Percentiles rank a stretch among this genome's conserved stretches.
Evolutionary conservation across 2,797 vertebrate species (phyloP).

Genomic region (Cryptoprocta ferox): DNA sequence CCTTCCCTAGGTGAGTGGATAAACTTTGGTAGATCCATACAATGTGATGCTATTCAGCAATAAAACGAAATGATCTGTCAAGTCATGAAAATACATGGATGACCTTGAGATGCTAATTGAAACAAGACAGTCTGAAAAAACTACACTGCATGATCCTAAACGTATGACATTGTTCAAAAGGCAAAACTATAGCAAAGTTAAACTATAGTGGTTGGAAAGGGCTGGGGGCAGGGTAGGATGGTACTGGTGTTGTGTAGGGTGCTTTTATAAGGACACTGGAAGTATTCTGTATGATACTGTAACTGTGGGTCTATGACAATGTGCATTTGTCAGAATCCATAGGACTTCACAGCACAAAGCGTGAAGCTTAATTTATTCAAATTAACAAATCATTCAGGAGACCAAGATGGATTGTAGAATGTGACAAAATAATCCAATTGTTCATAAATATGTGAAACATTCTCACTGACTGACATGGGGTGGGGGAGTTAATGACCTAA

Average conservation of each 20-base stretch:
- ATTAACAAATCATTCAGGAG: not conserved
- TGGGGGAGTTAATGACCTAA: not conserved
- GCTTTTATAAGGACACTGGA: not conserved
- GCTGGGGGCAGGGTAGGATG: not conserved
- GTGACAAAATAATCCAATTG: not conserved
- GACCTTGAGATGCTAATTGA: not conserved
- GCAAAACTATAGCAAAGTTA: not conserved
- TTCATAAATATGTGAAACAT: conserved; percentile 1
- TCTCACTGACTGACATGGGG: not conserved
- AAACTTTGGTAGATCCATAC: not conserved
- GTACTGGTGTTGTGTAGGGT: not conserved
- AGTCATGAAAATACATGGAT: not conserved
- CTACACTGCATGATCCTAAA: not conserved
- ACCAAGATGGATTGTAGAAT: not conserved
- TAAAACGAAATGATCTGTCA: not conserved
- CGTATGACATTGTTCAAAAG: not conserved
- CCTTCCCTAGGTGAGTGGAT: not conserved
- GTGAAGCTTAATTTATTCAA: not conserved
- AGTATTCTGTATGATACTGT: not conserved
- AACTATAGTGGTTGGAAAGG: not conserved
- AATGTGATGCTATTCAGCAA: not conserved
- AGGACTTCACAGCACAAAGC: not conserved
- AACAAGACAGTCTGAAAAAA: not conserved
- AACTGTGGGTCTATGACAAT: not conserved
- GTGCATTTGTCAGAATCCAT: not conserved